These are phyloP conservation scores for Epinotia ramella DNA, from an alignment of 2,888 invertebrate genomes.

Conservation along the genomic window DNA sequence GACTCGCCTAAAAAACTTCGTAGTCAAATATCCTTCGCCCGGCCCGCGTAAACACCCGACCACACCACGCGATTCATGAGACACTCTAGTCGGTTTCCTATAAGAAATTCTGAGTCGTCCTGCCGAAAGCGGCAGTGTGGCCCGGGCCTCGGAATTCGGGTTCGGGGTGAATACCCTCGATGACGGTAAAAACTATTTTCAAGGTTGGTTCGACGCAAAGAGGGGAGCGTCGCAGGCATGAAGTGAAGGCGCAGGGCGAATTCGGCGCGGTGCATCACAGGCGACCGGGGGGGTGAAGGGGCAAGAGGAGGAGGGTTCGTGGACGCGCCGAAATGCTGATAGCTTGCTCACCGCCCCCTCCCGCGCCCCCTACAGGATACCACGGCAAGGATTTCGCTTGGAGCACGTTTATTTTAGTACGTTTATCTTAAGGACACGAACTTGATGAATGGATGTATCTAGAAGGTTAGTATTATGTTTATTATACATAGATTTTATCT, in stretches of 20 bases:
- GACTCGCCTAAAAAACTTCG: constrained; percentile 75
- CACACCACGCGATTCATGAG: constrained; percentile 62
- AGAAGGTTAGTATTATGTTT: neutral
- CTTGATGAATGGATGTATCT: constrained; percentile 21
- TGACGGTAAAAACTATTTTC: constrained; percentile 84
- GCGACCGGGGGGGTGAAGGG: constrained; percentile 54
- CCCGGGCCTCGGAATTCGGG: constrained; percentile 79
- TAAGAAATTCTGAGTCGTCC: constrained; percentile 62
- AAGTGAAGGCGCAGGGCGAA: constrained; percentile 78
- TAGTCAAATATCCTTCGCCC: constrained; percentile 81
- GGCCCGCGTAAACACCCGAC: constrained; percentile 69
- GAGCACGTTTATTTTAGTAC: constrained; percentile 14
- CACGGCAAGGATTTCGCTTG: constrained; percentile 33
- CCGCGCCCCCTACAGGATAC: constrained; percentile 52
- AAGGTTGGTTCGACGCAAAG: constrained; percentile 80
- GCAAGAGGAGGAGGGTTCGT: constrained; percentile 57
- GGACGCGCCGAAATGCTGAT: constrained; percentile 84
- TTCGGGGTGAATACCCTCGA: constrained; percentile 85
- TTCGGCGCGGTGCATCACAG: constrained; percentile 67
- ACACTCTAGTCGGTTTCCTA: constrained; percentile 59
- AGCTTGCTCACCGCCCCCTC: constrained; percentile 70
- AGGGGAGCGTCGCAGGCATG: constrained; percentile 73
- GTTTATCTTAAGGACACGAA: constrained; percentile 23
- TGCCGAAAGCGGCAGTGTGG: constrained; percentile 72
- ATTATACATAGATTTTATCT: neutral